Evolutionary conservation across 1,140 invertebrate species (phyloP).

Genomic region (Drosophila sucinea): DNA sequence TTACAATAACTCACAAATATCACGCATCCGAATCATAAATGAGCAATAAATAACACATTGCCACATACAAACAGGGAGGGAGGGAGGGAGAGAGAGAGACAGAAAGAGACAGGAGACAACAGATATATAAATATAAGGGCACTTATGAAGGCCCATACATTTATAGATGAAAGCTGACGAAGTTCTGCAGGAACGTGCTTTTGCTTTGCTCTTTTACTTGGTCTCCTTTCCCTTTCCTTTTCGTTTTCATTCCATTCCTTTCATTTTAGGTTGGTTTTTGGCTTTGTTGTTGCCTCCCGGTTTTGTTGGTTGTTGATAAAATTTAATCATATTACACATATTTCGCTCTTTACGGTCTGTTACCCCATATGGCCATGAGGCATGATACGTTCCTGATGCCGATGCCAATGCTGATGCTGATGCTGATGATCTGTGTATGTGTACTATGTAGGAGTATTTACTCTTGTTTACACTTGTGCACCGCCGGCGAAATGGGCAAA

Average conservation of each 20-base stretch:
- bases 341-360: constrained; percentile 80
- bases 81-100: not conserved
- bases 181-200: constrained; percentile 44
- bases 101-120: not conserved
- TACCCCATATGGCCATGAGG: constrained; percentile 70
- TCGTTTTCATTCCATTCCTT: constrained; percentile 9
- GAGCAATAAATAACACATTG: constrained; percentile 81
- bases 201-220: constrained; percentile 27
- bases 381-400: constrained; percentile 17
- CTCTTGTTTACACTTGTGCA: constrained; percentile 73
- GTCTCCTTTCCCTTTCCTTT: constrained; percentile 30
- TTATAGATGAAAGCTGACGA: constrained; percentile 43
- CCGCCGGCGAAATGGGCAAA: constrained; percentile 72
- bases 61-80: constrained; percentile 44
- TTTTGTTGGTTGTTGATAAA: constrained; percentile 67
- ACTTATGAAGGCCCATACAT: constrained; percentile 55
- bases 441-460: constrained; percentile 48
- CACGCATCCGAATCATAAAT: constrained; percentile 78
- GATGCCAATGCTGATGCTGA: not conserved
- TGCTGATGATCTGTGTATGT: constrained; percentile 1
- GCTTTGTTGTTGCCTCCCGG: constrained; percentile 48
- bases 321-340: constrained; percentile 82
- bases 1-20: constrained; percentile 72
- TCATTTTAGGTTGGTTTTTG: constrained; percentile 16
- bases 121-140: constrained; percentile 25